Base-by-base conservation (phyloP, 2,888 invertebrate species). In the Pollenia angustigena region DNA sequence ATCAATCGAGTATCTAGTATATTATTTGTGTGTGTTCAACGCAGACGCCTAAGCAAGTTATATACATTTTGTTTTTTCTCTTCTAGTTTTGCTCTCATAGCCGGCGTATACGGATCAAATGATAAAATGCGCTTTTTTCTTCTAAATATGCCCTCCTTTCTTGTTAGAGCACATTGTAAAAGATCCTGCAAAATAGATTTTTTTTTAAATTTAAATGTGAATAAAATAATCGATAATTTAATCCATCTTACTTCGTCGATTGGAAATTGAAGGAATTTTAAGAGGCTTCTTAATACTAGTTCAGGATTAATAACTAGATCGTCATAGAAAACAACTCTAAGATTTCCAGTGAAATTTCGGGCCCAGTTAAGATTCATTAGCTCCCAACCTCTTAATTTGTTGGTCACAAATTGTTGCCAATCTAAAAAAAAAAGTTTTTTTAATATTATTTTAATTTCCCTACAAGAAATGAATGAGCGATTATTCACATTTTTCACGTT, bases 121-220 rank as follows among this genome's bases (percentile, higher is more conserved):
- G 95, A 94, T 72, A 95, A 92, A 23, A 95, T 93, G 81, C 96
- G 95, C 90, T 95, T 95, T 90, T 95, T 95, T 8, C 97, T 94
- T 83, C 96, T 93, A 92, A 96, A 97, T 81, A 97, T 97, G 1
- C 97, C 97, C 92, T 96, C 96, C 89, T 94, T 95, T 89, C 95
- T 93, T 12, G 93, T 91, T 66, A 96, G 89, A 18, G 95, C 95
- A 91, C 96, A 96, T 56, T 94, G 92, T 92, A 96, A 93, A 62
- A 94, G 94, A 16, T 91, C 91, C 95, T 95, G 76, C 18, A 90
- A 90, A 18, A 16, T 46, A 64, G 42, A 40, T 44, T 23, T 10
- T 9, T 32, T 14, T 62, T 40, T 64, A 40, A 40, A 46, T 42
- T 42, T 42, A 56, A 7, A 16, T 6, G 32, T 32, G 32, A 32